phyloP scores from a whole-genome alignment of 2,888 invertebrate species.

The Andrena fulva region DNA sequence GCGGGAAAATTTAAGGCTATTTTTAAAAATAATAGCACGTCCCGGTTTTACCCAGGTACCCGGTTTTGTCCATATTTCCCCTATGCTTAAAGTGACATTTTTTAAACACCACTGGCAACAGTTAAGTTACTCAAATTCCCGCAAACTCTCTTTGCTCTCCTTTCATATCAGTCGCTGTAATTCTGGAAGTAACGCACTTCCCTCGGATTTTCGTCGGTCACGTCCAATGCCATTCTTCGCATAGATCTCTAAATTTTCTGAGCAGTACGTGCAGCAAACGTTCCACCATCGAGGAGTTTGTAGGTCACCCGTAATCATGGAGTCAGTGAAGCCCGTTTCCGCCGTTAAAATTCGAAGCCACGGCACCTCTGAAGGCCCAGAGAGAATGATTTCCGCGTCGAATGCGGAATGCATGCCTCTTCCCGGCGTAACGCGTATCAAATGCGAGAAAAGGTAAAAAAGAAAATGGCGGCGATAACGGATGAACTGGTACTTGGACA shows the following conservation, averaged over 20 bases:
- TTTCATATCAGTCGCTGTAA: background rate
- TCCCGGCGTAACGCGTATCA: slow-evolving; percentile 27
- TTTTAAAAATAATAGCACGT: no score
- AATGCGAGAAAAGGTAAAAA: slow-evolving; percentile 45
- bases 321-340: slow-evolving; percentile 3
- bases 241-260: background rate
- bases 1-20: no score
- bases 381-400: slow-evolving; percentile 29
- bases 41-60: no score
- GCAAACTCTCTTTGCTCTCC: background rate
- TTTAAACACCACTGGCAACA: background rate
- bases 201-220: background rate
- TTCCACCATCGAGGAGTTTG: background rate
- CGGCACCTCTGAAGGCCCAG: background rate
- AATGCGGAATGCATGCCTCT: slow-evolving; percentile 24
- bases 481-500: slow-evolving; percentile 50
- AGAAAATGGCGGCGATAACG: slow-evolving; percentile 50
- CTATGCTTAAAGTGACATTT: no score
- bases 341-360: slow-evolving; percentile 17
- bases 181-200: background rate
- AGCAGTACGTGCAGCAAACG: background rate
- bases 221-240: background rate
- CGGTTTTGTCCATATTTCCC: no score
- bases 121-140: background rate
- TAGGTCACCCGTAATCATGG: slow-evolving; percentile 2